These are phyloP conservation scores for Eolophus roseicapilla DNA, from an alignment of 2,113 vertebrate genomes.

Conservation along the genomic window DNA sequence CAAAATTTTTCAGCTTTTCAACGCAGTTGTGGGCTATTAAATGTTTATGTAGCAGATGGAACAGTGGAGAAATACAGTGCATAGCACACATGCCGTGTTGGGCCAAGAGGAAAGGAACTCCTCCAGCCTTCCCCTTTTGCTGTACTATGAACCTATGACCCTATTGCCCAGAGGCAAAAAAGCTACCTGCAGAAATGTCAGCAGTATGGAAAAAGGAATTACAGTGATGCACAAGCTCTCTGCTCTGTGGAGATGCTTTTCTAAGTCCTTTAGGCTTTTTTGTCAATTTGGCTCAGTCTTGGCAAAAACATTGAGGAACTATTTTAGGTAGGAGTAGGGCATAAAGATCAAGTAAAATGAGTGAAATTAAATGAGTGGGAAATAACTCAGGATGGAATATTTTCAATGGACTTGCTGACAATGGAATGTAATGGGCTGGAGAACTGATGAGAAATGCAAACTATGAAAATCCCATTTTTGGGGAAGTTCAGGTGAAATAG, in stretches of 20 bases:
- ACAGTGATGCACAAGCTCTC: neutral
- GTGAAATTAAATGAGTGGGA: neutral
- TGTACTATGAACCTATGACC: conserved; percentile 31
- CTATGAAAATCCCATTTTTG: neutral
- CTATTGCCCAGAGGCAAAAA: conserved; percentile 48
- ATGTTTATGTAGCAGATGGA: conserved; percentile 66
- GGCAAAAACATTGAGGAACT: neutral
- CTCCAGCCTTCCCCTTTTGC: conserved; percentile 31
- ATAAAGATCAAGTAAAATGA: neutral
- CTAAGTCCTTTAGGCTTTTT: conserved; percentile 6
- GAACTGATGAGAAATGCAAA: conserved; percentile 12
- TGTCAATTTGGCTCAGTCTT: conserved; percentile 1
- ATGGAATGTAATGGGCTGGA: neutral
- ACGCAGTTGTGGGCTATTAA: conserved; percentile 54
- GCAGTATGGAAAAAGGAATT: neutral
- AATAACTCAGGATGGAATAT: neutral
- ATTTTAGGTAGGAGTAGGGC: neutral
- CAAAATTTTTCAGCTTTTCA: conserved; percentile 64
- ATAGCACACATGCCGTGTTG: neutral
- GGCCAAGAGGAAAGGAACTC: conserved; percentile 47
- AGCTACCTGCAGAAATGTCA: conserved; percentile 57
- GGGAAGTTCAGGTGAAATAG: neutral
- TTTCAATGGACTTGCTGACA: neutral
- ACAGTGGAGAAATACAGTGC: neutral
- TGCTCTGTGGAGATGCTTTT: neutral